Evolutionary conservation across 2,113 vertebrate species (phyloP).

Genomic region (Forbesichthys papilliferus): DNA sequence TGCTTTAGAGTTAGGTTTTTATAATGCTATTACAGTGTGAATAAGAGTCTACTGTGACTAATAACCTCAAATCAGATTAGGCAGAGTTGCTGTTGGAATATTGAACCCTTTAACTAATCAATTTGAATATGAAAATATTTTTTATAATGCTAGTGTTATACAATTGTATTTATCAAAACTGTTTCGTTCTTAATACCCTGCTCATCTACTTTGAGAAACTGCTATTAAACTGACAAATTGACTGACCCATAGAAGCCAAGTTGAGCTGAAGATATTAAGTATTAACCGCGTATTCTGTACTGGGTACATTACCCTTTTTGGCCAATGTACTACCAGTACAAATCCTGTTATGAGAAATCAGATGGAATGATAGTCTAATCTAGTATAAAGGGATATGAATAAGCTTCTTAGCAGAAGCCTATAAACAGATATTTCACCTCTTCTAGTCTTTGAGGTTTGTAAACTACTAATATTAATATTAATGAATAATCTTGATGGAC

Average conservation of each 20-base stretch:
- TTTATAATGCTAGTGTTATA: background rate
- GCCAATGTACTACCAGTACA: background rate
- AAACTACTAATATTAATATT: too few species aligned
- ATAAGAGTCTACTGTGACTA: constrained; percentile 5
- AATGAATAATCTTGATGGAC: too few species aligned
- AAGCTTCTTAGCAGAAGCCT: background rate
- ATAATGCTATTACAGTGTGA: background rate
- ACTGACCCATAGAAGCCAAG: too few species aligned
- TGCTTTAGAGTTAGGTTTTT: background rate
- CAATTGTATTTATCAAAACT: too few species aligned
- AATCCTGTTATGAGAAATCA: background rate
- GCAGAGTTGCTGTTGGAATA: background rate
- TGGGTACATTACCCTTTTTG: background rate
- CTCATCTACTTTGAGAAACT: too few species aligned
- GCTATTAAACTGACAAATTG: too few species aligned
- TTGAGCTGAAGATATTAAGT: too few species aligned
- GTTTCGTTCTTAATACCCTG: too few species aligned
- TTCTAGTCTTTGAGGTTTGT: background rate
- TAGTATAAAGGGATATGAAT: background rate
- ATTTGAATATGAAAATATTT: background rate
- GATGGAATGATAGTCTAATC: background rate
- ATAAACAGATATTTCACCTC: background rate
- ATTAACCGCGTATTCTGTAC: too few species aligned
- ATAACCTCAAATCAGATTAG: background rate
- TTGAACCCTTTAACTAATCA: background rate